Conservation (phyloP, 1,140 invertebrate genomes). For the Meloidogyne hapla region DNA sequence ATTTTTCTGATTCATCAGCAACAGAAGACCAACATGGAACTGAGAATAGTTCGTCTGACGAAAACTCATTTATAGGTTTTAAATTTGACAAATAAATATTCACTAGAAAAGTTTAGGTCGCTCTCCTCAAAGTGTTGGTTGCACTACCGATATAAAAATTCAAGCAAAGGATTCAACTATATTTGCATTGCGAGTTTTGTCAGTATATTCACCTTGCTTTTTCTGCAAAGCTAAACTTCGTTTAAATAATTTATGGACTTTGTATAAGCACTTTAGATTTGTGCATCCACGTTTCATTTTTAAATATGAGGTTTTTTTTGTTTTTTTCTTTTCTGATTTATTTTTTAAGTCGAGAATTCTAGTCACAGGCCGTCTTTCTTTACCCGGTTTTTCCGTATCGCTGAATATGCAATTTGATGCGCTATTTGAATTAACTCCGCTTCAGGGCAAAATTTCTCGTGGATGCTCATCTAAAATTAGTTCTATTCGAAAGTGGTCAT, state of each 20-base stretch:
- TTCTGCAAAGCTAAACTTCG: conserved; percentile 31
- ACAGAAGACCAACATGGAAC: neutral
- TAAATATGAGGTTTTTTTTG: conserved; percentile 26
- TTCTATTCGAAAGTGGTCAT: neutral
- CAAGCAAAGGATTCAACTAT: neutral
- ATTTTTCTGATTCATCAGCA: neutral
- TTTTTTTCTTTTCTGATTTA: neutral
- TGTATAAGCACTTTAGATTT: conserved; percentile 29
- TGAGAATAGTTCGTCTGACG: neutral
- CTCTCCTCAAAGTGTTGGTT: neutral
- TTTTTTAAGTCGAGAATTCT: conserved; percentile 10
- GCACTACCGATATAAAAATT: neutral
- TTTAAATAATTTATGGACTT: conserved; percentile 20
- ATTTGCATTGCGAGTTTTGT: neutral
- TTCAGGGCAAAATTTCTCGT: neutral
- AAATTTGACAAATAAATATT: neutral
- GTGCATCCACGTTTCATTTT: conserved; percentile 31
- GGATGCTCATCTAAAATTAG: neutral
- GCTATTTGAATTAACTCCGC: conserved; percentile 19
- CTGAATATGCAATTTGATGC: conserved; percentile 28
- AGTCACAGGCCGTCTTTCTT: neutral
- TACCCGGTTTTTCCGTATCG: conserved; percentile 32
- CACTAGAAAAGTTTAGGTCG: neutral
- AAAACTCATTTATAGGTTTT: neutral
- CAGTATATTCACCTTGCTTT: conserved; percentile 22